Base-by-base conservation (phyloP, 2,888 invertebrate genomes). In the Thyatira batis region DNA sequence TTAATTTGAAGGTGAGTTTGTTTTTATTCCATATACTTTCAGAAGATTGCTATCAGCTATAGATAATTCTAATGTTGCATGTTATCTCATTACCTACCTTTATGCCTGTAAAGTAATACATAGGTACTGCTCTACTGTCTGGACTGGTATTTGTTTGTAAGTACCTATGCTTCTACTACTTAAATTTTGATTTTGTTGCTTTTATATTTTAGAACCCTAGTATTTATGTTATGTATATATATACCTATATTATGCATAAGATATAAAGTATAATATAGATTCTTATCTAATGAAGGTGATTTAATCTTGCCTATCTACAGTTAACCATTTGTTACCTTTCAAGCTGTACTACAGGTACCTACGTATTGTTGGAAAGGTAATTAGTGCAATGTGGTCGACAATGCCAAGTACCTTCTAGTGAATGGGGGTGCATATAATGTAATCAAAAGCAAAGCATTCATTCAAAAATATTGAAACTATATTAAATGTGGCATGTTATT, bases 1-100 rank as follows among this genome's bases (percentile, higher is more conserved):
- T 62, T 63, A 65, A 67, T 69, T 67, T 58, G 58, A 80, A 71
- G 80, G 80, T 80, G 57, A 63, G 45, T 39, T 55, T 56, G 57
- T 59, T 57, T 53, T 23, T 9, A 20, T 21, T 17, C 33, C 13
- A 21, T 33, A 17, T 39, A 17, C 6, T 8, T 17, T 17, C 8
- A 2, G 17, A 39, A 3, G 11, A 17, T 5, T 39, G 17, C 17
- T 17, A 39, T 17, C 39, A 33, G 33, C 17, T 21, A 1, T 39
- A n/a, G n/a, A n/a, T n/a, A 23, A 33, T 17, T 50, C 11, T 39
- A 27, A 27, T 17, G 20, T 51, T 17, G 45, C 11, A 44, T 51
- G 30, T 52, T 27, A 48, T 48, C 27, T 27, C 17, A 48, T 48
- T 27, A 28, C 48, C 27, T 20, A 28, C 27, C 25, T 27, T 9